phyloP scores from a whole-genome alignment of 2,797 vertebrate genomes.

The Smutsia gigantea region DNA sequence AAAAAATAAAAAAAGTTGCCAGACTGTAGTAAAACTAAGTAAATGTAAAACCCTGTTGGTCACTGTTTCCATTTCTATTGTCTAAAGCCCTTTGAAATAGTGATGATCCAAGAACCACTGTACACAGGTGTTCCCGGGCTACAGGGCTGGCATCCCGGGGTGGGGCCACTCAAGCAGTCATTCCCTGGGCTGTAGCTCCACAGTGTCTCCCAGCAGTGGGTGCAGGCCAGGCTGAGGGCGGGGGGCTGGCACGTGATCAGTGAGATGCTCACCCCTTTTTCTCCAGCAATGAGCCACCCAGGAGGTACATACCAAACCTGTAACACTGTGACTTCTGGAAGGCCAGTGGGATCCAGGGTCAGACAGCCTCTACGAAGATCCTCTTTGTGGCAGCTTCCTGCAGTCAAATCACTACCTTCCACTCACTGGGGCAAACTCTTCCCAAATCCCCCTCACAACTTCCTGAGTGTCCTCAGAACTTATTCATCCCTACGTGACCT shows the following conservation, averaged over 20 bases:
- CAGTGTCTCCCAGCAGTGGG: rapidly evolving
- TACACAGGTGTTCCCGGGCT: neutral
- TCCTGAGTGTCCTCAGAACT: neutral
- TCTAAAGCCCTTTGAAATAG: neutral
- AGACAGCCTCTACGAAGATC: rapidly evolving
- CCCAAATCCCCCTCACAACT: neutral
- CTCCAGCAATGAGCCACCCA: neutral
- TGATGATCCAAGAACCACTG: neutral
- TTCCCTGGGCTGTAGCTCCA: neutral
- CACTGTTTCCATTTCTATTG: neutral
- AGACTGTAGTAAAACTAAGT: neutral
- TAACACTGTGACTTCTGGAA: neutral
- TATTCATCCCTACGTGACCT: neutral
- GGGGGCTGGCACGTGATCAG: neutral
- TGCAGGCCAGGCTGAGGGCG: neutral
- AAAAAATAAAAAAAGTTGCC: neutral
- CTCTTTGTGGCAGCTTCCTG: neutral
- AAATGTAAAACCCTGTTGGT: neutral
- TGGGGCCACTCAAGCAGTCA: neutral
- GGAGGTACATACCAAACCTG: neutral
- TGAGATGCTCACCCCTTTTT: neutral
- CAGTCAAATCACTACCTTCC: neutral
- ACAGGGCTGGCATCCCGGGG: neutral
- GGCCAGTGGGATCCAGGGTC: neutral
- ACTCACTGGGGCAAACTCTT: neutral